Evolutionary conservation across 2,797 vertebrate species (phyloP).

Genomic region (Cygnus olor): DNA sequence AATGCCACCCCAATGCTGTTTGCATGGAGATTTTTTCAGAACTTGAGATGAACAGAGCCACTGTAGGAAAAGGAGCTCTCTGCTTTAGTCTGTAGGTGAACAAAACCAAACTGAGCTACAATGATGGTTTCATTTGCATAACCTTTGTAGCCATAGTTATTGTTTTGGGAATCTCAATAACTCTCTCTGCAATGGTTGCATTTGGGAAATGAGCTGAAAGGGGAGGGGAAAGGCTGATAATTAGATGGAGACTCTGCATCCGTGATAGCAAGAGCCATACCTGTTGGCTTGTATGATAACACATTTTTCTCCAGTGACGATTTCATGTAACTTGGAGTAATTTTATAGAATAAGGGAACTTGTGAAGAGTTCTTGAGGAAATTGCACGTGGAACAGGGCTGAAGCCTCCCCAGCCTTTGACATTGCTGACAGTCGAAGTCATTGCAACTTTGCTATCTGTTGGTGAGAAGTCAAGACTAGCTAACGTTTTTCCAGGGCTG

Average conservation of each 20-base stretch:
- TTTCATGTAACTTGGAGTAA: background rate
- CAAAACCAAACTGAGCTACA: background rate
- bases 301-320: background rate
- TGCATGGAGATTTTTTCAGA: background rate
- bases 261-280: background rate
- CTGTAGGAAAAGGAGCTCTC: background rate
- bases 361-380: background rate
- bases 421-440: background rate
- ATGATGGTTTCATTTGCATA: background rate
- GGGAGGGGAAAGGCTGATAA: background rate
- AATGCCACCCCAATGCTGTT: background rate
- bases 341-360: background rate
- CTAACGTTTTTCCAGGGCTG: background rate
- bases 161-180: background rate
- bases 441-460: rapidly evolving
- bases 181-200: background rate
- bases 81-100: background rate
- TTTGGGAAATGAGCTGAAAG: background rate
- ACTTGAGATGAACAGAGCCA: background rate
- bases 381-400: background rate
- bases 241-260: background rate
- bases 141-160: background rate
- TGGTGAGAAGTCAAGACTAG: background rate
- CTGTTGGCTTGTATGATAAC: background rate
- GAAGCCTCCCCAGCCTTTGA: background rate